Evolutionary conservation across 2,113 vertebrate species (phyloP).

Genomic region (Chloropsis cyanopogon): DNA sequence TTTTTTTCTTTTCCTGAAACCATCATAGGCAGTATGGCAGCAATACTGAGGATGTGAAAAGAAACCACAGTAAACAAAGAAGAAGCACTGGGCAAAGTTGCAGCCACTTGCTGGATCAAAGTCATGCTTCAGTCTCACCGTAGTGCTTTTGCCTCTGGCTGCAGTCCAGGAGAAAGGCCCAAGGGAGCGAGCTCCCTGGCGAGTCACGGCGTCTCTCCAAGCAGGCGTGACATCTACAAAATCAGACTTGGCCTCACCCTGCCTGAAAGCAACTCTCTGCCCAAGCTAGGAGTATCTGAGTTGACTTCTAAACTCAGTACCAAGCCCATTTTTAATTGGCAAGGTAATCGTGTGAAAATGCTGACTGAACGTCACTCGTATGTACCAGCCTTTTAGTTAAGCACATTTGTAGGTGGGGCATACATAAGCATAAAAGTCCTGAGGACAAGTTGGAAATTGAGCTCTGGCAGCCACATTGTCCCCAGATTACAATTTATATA

Average conservation of each 20-base stretch:
- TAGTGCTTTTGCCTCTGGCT: neutral
- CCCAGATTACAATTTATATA: neutral
- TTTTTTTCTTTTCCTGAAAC: neutral
- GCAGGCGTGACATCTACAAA: constrained; percentile 58
- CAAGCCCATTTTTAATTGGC: constrained; percentile 59
- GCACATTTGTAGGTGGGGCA: constrained; percentile 42
- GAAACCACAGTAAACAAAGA: neutral
- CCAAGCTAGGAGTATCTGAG: constrained; percentile 65
- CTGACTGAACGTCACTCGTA: constrained; percentile 55
- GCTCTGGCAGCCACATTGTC: constrained; percentile 37
- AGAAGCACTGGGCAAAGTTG: neutral
- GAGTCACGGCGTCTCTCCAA: constrained; percentile 72
- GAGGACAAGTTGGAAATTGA: constrained; percentile 22
- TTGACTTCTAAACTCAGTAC: constrained; percentile 69
- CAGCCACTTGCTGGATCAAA: neutral
- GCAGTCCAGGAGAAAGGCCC: neutral
- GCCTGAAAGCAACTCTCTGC: constrained; percentile 63
- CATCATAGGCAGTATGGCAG: neutral
- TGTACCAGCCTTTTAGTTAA: constrained; percentile 26
- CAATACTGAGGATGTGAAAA: neutral
- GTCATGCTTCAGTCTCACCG: neutral
- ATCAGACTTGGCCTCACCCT: constrained; percentile 62
- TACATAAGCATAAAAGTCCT: neutral
- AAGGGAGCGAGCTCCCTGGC: neutral
- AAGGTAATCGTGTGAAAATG: constrained; percentile 67